Base-by-base conservation (phyloP, 2,797 vertebrate species). In the Tragopan temminckii region DNA sequence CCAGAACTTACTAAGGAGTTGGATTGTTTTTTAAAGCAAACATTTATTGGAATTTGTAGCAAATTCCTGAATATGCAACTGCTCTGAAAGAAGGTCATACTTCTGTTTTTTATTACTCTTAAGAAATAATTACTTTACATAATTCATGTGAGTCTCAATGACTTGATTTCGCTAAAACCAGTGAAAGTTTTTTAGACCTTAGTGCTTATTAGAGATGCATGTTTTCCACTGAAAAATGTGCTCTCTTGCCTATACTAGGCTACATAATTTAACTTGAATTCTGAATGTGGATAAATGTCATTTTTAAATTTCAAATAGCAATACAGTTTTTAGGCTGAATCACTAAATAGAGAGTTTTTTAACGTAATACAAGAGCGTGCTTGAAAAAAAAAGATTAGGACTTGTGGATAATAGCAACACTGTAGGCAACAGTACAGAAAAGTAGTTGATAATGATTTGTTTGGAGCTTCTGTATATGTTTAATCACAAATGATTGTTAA, bases 141-240 rank as follows among this genome's bases (percentile, higher is more conserved):
- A 24, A 61, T 15, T 45, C 29, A 18, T 35, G 3, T 58, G 24
- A 38, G 19, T 57, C 29, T 61, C 55, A 50, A 75, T 50, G 90
- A 38, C 9, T 83, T 75, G 14, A 64, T 35, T 83, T 87, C 11
- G 25, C 5, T 7, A 5, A 69, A 59, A 53, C 72, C 42, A 42
- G 0, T 38, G 5, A 19, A 11, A 42, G 15, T 9, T n/a, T 21
- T 72, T 42, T 5, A 90, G 53, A 62, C 11, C 13, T 72, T 64
- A 48, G 13, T 48, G 12, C 21, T 43, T 79, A 25, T 33, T 70
- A 48, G 12, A 13, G 43, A 17, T 52, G 18, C 0, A 0, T 57
- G 23, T 18, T 88, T 82, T 82, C 68, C 9, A n/a, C 11, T 77
- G 31, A 7, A 45, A 48, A 69, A 3, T 3, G 5, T 27, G 13